phyloP scores from a whole-genome alignment of 2,888 invertebrate species.

The Poecilus cupreus region DNA sequence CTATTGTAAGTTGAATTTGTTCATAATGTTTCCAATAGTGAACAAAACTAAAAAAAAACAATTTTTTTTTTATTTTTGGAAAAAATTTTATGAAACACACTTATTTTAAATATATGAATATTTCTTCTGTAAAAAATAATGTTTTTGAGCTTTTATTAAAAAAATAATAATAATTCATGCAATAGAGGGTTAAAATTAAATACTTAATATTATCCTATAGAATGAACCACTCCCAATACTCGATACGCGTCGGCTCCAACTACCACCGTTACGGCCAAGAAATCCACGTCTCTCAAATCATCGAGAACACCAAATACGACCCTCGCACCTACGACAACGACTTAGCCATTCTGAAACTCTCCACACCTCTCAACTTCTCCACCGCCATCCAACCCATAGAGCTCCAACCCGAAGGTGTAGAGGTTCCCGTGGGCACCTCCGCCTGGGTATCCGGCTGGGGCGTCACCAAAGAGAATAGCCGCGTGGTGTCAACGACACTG shows the following conservation, averaged over 20 bases:
- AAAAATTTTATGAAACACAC: no score
- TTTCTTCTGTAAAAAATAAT: no score
- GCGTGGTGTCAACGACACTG: not conserved
- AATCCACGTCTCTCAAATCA: not conserved
- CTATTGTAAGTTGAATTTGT: no score
- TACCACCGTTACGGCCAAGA: not conserved
- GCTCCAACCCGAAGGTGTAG: not conserved
- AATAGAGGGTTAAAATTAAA: no score
- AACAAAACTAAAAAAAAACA: no score
- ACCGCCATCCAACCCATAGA: not conserved
- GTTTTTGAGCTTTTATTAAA: no score
- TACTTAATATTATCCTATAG: not conserved
- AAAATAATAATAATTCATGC: not conserved
- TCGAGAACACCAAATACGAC: not conserved
- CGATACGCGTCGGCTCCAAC: constrained; percentile 19
- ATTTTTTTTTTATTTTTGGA: no score
- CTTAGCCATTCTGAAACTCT: constrained; percentile 35
- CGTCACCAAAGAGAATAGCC: not conserved
- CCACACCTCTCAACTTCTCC: not conserved
- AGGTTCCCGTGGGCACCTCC: not conserved
- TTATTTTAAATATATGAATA: no score
- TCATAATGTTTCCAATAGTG: no score
- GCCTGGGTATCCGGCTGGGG: constrained; percentile 32
- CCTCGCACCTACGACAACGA: constrained; percentile 5
- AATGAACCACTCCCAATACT: constrained; percentile 5